Conservation (phyloP, 2,888 invertebrate genomes). For the Dynastes tityus region DNA sequence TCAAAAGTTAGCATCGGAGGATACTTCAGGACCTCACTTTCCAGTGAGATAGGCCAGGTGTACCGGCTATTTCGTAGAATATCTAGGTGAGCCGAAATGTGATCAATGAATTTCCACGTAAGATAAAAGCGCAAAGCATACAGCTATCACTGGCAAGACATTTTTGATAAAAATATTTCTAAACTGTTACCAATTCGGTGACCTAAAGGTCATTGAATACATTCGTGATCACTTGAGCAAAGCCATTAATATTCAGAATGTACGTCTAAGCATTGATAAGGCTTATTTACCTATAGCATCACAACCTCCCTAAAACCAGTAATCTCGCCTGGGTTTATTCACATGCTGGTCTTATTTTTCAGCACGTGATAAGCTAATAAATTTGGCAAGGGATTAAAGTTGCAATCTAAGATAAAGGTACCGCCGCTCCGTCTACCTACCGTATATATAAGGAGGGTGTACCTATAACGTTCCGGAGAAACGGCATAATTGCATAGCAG, state of each 20-base stretch:
- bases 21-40: no score
- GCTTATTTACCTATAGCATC: background rate
- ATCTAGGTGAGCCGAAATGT: no score
- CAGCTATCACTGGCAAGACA: no score
- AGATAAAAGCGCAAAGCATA: no score
- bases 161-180: no score
- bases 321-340: conserved; percentile 8
- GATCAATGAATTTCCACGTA: no score
- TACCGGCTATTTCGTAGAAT: no score
- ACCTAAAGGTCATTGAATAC: no score
- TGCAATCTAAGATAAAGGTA: conserved; percentile 46
- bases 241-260: background rate
- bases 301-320: background rate
- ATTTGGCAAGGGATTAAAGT: conserved; percentile 35
- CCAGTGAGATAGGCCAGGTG: no score
- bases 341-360: conserved; percentile 23
- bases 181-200: no score
- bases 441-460: conserved; percentile 9
- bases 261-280: conserved; percentile 3
- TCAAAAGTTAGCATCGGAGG: no score
- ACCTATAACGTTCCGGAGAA: conserved; percentile 10
- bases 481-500: conserved; percentile 39
- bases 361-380: conserved; percentile 46
- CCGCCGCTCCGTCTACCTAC: background rate
- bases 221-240: no score